Evolutionary conservation across 2,113 vertebrate species (phyloP).

Genomic region (Anoura caudifer): DNA sequence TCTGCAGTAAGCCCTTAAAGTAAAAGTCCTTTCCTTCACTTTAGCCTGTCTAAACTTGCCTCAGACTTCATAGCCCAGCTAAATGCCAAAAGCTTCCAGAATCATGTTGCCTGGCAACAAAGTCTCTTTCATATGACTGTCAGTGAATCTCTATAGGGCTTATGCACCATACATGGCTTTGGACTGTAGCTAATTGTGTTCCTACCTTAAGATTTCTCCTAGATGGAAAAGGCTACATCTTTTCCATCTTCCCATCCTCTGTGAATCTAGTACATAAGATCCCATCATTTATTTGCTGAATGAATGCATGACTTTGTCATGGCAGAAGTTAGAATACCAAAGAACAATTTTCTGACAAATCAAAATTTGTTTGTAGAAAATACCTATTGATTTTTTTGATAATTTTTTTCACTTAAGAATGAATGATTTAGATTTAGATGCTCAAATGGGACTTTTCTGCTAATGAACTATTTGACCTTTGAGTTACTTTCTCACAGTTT

Average conservation of each 20-base stretch:
- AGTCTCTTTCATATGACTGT: neutral
- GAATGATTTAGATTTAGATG: slow-evolving; percentile 1
- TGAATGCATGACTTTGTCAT: neutral
- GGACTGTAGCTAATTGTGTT: neutral
- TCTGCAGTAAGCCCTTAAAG: neutral
- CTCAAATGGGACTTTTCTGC: slow-evolving; percentile 26
- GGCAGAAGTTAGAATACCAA: neutral
- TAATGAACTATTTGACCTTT: slow-evolving; percentile 8
- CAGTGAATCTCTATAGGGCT: neutral
- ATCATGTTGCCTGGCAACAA: neutral
- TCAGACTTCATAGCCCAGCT: neutral
- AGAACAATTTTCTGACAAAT: slow-evolving; percentile 12
- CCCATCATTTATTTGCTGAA: neutral
- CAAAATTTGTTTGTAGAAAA: slow-evolving; percentile 18
- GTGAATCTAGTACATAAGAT: neutral
- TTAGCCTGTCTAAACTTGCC: neutral
- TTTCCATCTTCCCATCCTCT: neutral
- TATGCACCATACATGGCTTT: accelerated
- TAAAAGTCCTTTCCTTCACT: neutral
- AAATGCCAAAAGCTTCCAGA: neutral
- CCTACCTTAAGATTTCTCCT: neutral
- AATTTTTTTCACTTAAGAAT: slow-evolving; percentile 22
- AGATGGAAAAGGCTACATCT: neutral
- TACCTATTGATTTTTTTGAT: neutral
- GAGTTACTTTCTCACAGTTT: slow-evolving; percentile 7